phyloP scores from a whole-genome alignment of 1,140 invertebrate species.

The Drosophila bocqueti region DNA sequence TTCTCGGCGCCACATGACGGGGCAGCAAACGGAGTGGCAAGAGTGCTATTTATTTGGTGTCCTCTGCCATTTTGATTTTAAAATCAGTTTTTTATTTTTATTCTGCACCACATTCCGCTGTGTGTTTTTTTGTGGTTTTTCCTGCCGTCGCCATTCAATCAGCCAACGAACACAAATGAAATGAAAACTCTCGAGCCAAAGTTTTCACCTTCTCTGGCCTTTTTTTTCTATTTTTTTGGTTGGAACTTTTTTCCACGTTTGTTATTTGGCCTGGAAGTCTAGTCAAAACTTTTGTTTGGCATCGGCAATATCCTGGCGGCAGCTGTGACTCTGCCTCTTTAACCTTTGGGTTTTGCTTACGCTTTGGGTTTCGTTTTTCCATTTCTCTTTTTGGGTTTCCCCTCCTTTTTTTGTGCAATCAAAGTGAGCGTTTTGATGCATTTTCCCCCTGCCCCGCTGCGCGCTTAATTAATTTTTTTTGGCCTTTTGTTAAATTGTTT shows the following conservation, averaged over 20 bases:
- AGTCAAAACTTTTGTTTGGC: conserved; percentile 79
- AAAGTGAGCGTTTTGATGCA: conserved; percentile 48
- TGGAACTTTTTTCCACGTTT: conserved; percentile 13
- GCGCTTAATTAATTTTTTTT: conserved; percentile 74
- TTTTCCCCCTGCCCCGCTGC: conserved; percentile 22
- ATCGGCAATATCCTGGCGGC: conserved; percentile 71
- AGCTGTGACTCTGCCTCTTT: conserved; percentile 47
- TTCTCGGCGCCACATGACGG: conserved; percentile 75
- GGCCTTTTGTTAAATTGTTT: conserved; percentile 43
- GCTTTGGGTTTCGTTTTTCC: conserved; percentile 13
- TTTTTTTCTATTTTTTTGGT: conserved; percentile 6
- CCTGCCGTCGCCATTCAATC: conserved; percentile 66
- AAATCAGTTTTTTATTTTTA: conserved; percentile 34
- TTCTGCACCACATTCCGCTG: neutral
- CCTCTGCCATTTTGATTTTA: conserved; percentile 48
- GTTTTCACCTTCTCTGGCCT: conserved; percentile 26
- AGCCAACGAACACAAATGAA: conserved; percentile 60
- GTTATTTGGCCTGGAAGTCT: conserved; percentile 60
- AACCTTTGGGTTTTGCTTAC: conserved; percentile 51
- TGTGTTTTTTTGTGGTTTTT: conserved; percentile 47
- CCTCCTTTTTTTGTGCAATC: conserved; percentile 27
- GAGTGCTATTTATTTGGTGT: conserved; percentile 50
- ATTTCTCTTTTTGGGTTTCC: neutral
- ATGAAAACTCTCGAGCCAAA: conserved; percentile 68
- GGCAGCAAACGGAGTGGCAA: conserved; percentile 51